Evolutionary conservation across 35 echinoderm and acorn worm species (phyloP).

Genomic region (Holothuria glaberrima): DNA sequence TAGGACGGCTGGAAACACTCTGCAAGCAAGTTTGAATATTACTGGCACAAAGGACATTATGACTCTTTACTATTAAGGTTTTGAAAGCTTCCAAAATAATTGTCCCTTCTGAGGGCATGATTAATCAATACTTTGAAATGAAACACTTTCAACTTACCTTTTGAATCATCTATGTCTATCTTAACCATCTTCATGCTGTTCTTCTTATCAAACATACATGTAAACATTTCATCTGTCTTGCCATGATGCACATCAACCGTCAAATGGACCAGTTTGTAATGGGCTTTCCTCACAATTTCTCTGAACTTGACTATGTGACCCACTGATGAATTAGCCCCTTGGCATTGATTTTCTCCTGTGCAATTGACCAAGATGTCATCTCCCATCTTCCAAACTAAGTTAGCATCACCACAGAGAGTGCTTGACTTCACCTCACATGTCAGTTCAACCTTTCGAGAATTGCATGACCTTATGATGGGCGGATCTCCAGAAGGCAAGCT

Average conservation of each 20-base stretch:
- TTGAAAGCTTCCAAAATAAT: too few relatives aligned
- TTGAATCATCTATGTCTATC: background rate
- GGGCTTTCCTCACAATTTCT: background rate
- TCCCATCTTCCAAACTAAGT: background rate
- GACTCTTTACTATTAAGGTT: too few relatives aligned
- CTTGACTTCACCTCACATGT: slow-evolving; percentile 20
- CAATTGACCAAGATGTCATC: background rate
- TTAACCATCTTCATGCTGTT: background rate
- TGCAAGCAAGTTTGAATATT: too few relatives aligned
- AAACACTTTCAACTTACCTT: background rate
- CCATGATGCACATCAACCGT: background rate
- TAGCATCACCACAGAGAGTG: background rate
- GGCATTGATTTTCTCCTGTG: background rate
- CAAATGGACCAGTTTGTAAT: slow-evolving; percentile 34
- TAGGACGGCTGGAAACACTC: too few relatives aligned
- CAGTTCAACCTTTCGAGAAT: slow-evolving; percentile 12
- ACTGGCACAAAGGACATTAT: too few relatives aligned
- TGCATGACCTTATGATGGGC: background rate
- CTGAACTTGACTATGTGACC: background rate
- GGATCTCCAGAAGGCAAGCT: background rate
- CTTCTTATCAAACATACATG: background rate
- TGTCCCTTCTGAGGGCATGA: too few relatives aligned
- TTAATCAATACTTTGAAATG: too few relatives aligned
- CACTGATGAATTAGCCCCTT: background rate
- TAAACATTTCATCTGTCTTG: background rate